A percentile compares a stretch with the other conserved stretches of the same genome.
Conservation (phyloP, 2,113 vertebrate genomes). For the Zingel zingel region DNA sequence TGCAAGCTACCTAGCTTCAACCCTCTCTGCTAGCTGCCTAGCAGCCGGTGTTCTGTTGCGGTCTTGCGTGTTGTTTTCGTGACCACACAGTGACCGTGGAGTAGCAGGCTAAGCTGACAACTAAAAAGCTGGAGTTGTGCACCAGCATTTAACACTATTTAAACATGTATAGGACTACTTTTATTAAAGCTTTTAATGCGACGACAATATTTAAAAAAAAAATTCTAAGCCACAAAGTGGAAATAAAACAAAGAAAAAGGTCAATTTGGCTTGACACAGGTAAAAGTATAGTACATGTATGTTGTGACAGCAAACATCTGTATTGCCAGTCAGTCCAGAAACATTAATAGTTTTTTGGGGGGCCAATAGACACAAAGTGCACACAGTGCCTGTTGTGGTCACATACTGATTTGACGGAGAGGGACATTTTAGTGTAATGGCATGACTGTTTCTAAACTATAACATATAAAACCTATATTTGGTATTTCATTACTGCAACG, state of each 20-base stretch:
- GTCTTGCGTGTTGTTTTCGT: no score
- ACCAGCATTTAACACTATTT: not conserved
- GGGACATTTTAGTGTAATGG: not conserved
- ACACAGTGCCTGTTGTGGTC: not conserved
- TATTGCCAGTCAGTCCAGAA: not conserved
- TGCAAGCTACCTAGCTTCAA: no score
- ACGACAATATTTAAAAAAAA: not conserved
- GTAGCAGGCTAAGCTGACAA: not conserved
- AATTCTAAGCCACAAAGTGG: not conserved
- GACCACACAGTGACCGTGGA: not conserved
- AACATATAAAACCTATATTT: not conserved
- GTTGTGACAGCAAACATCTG: not conserved
- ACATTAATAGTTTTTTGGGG: not conserved
- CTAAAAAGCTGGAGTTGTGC: not conserved
- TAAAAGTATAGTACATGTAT: not conserved
- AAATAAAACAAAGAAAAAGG: not conserved
- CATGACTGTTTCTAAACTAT: not conserved
- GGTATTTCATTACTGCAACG: not conserved
- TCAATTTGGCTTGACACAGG: not conserved
- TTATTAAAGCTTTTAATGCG: not conserved
- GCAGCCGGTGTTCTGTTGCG: no score
- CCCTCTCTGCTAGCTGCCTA: no score
- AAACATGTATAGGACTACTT: not conserved
- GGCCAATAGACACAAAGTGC: not conserved
- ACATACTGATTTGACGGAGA: not conserved